A percentile compares a stretch with the other conserved stretches of the same genome.
Conservation (phyloP, 2,113 vertebrate species). For the Phylloscopus trochilus region DNA sequence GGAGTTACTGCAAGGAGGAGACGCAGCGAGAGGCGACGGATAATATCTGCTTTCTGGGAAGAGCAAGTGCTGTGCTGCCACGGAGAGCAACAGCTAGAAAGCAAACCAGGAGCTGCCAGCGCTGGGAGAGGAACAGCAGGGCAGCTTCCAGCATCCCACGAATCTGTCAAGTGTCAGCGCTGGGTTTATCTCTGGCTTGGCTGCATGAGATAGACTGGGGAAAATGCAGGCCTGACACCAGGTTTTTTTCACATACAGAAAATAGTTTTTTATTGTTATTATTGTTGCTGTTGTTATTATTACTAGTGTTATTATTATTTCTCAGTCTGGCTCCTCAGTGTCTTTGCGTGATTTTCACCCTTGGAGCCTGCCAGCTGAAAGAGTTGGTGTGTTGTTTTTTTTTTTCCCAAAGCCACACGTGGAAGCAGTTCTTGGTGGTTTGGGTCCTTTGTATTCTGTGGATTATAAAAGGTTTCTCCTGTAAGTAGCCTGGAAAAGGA, state of each 20-base stretch:
- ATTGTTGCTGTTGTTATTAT: not conserved
- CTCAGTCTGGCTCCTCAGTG: not conserved
- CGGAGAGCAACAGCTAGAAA: not conserved
- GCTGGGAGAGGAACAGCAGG: not conserved
- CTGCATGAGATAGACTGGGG: not conserved
- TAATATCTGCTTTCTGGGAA: not conserved
- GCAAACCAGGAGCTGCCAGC: not conserved
- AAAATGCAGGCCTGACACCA: not conserved
- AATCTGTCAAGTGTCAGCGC: not conserved
- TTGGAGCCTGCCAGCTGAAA: not conserved
- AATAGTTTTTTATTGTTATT: not conserved
- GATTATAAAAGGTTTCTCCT: conserved; percentile 45
- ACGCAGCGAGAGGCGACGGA: fast-evolving
- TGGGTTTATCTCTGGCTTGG: not conserved
- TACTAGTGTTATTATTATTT: not conserved
- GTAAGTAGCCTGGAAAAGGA: conserved; percentile 40
- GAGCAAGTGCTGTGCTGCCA: not conserved
- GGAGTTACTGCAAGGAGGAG: not conserved
- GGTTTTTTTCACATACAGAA: not conserved
- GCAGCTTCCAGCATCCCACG: not conserved
- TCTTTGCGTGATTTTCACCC: not conserved
- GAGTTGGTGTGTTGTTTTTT: fast-evolving
- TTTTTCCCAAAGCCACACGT: not conserved
- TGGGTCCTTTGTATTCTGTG: conserved; percentile 2
- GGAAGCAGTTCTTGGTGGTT: conserved; percentile 1